Evolutionary conservation across 2,113 vertebrate genomes (phyloP).

Genomic region (Carassius auratus): DNA sequence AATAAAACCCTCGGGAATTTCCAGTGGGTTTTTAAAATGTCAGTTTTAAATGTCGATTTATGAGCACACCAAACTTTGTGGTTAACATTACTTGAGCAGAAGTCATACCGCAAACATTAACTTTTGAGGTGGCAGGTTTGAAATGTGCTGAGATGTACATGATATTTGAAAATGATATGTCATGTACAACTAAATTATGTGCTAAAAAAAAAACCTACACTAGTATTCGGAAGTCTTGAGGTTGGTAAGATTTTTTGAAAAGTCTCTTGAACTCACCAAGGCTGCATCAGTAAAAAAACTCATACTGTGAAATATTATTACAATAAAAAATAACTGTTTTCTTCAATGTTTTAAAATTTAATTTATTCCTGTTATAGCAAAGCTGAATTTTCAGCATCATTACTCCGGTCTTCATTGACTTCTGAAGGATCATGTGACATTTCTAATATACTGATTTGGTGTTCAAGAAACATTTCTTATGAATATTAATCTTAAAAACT

Average conservation of each 20-base stretch:
- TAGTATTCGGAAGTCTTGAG: neutral
- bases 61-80: conserved; percentile 9
- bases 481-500: neutral
- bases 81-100: conserved; percentile 1
- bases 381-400: neutral
- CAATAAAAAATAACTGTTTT: neutral
- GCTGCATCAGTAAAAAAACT: neutral
- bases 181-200: too few species aligned
- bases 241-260: neutral
- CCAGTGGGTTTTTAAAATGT: conserved; percentile 6
- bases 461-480: neutral
- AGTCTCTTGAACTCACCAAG: neutral
- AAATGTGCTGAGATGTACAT: neutral
- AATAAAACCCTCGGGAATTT: neutral
- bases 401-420: neutral
- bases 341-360: neutral
- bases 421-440: neutral
- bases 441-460: neutral
- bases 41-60: neutral
- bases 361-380: neutral
- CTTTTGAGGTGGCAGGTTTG: neutral
- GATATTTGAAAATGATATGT: neutral
- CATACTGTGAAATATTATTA: neutral
- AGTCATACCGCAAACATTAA: neutral
- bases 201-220: neutral